Conservation (phyloP, 2,797 vertebrate species). For the Hemitrygon akajei region DNA sequence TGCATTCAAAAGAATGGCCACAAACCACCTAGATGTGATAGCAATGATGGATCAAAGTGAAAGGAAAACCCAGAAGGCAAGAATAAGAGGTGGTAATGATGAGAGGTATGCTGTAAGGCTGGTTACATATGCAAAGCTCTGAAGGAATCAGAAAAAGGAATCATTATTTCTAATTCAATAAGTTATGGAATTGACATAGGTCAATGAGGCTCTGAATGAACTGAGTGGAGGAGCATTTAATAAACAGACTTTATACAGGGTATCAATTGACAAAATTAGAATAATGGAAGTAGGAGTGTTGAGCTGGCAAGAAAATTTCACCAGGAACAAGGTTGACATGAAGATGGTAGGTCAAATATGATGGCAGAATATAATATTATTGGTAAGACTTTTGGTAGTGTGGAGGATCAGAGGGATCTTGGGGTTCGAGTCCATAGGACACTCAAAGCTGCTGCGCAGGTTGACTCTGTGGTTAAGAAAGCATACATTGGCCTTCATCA, state of each 20-base stretch:
- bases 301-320: not conserved
- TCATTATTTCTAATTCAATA: not conserved
- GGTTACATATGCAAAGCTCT: not conserved
- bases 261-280: not conserved
- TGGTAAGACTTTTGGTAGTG: no score
- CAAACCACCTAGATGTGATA: not conserved
- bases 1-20: not conserved
- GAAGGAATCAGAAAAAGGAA: not conserved
- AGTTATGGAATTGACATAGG: not conserved
- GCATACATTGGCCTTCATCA: no score
- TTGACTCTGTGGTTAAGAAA: no score
- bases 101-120: not conserved
- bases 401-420: no score
- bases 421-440: no score
- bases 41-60: not conserved
- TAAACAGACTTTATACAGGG: not conserved
- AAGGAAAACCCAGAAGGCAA: not conserved
- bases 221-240: not conserved
- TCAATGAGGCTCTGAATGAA: not conserved
- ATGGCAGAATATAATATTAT: no score
- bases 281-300: not conserved
- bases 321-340: not conserved
- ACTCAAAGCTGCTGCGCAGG: no score
- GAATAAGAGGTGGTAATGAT: not conserved
- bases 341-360: not conserved